Conservation (phyloP, 2,113 vertebrate species). For the Chaenocephalus aceratus region DNA sequence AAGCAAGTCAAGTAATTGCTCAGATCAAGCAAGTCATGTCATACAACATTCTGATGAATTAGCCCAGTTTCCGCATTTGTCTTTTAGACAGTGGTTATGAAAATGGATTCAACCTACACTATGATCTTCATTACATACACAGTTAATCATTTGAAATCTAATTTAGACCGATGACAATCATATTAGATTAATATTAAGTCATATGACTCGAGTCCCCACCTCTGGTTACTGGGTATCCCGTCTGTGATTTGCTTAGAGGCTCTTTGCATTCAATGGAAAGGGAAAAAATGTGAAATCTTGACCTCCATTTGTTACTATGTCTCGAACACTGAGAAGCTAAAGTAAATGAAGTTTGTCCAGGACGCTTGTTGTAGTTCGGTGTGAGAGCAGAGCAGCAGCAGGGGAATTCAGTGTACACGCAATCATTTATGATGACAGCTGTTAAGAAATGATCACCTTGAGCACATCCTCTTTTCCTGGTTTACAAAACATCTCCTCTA, state of each 20-base stretch:
- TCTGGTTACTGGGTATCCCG: constrained; percentile 46
- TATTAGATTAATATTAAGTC: too few species aligned
- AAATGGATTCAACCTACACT: too few species aligned
- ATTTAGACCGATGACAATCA: too few species aligned
- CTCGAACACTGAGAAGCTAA: not conserved
- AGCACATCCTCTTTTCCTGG: too few species aligned
- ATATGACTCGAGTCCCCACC: too few species aligned
- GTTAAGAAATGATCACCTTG: not conserved
- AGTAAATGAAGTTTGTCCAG: not conserved
- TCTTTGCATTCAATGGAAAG: not conserved
- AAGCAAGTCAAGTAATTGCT: too few species aligned
- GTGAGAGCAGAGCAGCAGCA: not conserved
- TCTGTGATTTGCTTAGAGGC: constrained; percentile 7
- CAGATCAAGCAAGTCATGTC: too few species aligned
- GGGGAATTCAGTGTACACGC: not conserved
- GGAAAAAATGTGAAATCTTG: not conserved
- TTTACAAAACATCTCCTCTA: not conserved
- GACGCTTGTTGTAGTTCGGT: not conserved
- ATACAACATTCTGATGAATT: too few species aligned
- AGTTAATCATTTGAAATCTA: too few species aligned
- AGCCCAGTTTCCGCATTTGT: too few species aligned
- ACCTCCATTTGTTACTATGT: not conserved
- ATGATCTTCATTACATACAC: too few species aligned
- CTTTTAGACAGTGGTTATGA: too few species aligned
- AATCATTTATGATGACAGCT: not conserved